phyloP scores from a whole-genome alignment of 2,113 vertebrate genomes.

The Bufo gargarizans region DNA sequence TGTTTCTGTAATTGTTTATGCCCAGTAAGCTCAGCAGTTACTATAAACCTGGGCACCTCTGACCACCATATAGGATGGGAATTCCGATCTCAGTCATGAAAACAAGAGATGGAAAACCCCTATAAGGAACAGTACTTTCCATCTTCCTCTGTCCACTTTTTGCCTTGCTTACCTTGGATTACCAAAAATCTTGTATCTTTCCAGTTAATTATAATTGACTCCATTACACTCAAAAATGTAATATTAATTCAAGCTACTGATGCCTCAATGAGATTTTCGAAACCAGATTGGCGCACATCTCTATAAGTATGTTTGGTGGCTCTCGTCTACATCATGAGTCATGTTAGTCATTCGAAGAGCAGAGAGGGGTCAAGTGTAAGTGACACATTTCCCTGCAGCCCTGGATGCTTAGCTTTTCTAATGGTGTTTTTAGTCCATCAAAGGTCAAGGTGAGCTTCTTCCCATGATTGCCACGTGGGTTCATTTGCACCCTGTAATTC shows the following conservation, averaged over 20 bases:
- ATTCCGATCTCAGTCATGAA: no score
- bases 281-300: background rate
- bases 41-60: no score
- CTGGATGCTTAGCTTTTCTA: background rate
- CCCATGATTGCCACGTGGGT: background rate
- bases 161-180: background rate
- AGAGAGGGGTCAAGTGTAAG: background rate
- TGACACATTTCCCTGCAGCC: background rate
- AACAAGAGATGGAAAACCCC: no score
- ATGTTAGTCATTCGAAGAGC: background rate
- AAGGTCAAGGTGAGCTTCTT: background rate
- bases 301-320: background rate
- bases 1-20: no score
- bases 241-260: background rate
- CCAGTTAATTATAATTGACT: background rate
- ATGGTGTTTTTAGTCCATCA: background rate
- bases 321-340: background rate
- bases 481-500: background rate
- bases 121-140: background rate
- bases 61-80: no score
- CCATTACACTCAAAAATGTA: background rate
- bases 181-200: background rate
- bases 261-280: background rate
- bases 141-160: background rate
- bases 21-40: no score